phyloP scores from a whole-genome alignment of 2,888 invertebrate species.

The Orthosia gothica region DNA sequence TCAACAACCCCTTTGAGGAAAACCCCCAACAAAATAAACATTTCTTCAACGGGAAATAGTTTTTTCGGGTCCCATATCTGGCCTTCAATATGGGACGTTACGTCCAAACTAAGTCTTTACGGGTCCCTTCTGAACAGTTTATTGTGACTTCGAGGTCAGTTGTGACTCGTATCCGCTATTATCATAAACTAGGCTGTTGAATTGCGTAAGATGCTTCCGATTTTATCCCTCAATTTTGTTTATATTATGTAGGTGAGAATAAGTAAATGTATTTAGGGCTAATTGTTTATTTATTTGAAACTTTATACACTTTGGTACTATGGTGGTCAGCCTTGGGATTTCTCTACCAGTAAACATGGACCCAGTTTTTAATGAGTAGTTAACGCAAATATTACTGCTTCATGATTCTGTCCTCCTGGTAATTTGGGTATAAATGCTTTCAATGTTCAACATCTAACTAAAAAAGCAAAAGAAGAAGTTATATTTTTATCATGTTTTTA shows the following conservation, averaged over 20 bases:
- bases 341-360: too few species aligned
- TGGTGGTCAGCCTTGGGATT: too few species aligned
- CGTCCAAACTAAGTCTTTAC: slow-evolving; percentile 31
- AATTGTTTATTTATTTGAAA: too few species aligned
- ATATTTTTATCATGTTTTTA: too few species aligned
- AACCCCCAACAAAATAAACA: slow-evolving; percentile 43
- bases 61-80: slow-evolving; percentile 37
- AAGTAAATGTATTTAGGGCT: not conserved
- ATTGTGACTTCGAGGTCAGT: slow-evolving; percentile 38
- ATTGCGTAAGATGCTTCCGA: slow-evolving; percentile 25
- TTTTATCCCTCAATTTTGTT: not conserved
- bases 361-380: too few species aligned
- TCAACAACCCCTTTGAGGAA: slow-evolving; percentile 24
- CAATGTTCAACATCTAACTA: too few species aligned
- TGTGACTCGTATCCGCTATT: slow-evolving; percentile 22
- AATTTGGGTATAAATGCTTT: too few species aligned
- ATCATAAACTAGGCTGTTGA: slow-evolving; percentile 35
- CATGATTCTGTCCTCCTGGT: too few species aligned
- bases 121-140: slow-evolving; percentile 36
- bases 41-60: slow-evolving; percentile 37
- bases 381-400: too few species aligned
- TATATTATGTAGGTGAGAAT: not conserved
- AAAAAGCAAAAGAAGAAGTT: too few species aligned
- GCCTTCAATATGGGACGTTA: slow-evolving; percentile 24
- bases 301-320: too few species aligned